A percentile compares a stretch with the other conserved stretches of the same genome.
phyloP scores from a whole-genome alignment of 2,797 vertebrate species.

The Lutjanus campechanus region DNA sequence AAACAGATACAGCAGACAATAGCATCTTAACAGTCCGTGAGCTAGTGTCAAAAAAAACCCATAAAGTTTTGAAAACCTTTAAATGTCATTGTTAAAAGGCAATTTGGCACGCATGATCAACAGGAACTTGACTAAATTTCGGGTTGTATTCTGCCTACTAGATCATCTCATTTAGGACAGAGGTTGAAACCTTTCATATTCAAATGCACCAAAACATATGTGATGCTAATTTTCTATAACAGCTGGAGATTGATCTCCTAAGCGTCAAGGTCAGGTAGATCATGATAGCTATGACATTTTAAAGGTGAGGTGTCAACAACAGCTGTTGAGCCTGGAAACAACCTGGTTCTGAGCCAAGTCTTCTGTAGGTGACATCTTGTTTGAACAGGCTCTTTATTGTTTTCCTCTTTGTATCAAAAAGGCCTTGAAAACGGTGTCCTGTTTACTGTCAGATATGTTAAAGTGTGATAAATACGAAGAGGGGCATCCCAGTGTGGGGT shows the following conservation, averaged over 20 bases:
- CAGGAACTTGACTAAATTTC: neutral
- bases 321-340: constrained; percentile 41
- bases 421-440: constrained; percentile 1
- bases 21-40: constrained; percentile 1
- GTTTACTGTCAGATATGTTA: constrained; percentile 3
- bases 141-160: neutral
- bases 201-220: neutral
- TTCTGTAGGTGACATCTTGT: neutral
- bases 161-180: neutral
- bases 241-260: constrained; percentile 8
- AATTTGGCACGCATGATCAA: neutral
- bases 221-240: neutral
- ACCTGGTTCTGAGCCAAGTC: constrained; percentile 23
- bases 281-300: constrained; percentile 43
- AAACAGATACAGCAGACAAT: neutral
- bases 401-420: constrained; percentile 2
- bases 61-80: constrained; percentile 10
- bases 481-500: neutral
- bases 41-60: neutral
- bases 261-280: constrained; percentile 3
- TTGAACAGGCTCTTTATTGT: constrained; percentile 4
- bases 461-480: neutral
- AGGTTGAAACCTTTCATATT: constrained; percentile 5
- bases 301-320: constrained; percentile 42
- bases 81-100: neutral